phyloP scores from a whole-genome alignment of 2,888 invertebrate species.

The Leptogaster cylindrica region DNA sequence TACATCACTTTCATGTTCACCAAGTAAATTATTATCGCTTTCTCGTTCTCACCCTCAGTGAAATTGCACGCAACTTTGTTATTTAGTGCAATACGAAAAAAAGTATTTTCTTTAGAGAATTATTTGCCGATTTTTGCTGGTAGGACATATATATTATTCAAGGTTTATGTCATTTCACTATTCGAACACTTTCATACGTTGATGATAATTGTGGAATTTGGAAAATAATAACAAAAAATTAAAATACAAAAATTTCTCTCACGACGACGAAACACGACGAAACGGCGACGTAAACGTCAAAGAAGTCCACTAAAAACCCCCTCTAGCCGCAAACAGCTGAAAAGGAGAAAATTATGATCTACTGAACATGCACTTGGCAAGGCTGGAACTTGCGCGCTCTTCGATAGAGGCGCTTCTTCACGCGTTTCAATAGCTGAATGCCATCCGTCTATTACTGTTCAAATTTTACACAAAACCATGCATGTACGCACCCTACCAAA shows the following conservation, averaged over 20 bases:
- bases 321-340: too few relatives aligned
- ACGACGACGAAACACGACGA: constrained; percentile 39
- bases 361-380: too few relatives aligned
- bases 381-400: too few relatives aligned
- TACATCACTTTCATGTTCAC: constrained; percentile 4
- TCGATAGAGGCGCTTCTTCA: too few relatives aligned
- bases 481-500: background rate
- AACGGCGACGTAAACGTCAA: constrained; percentile 30
- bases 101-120: constrained; percentile 27
- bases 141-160: too few relatives aligned
- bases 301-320: too few relatives aligned
- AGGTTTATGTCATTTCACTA: too few relatives aligned
- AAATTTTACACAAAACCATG: background rate
- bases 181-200: background rate
- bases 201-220: background rate
- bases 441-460: too few relatives aligned
- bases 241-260: constrained; percentile 39
- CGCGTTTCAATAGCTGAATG: too few relatives aligned
- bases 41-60: constrained; percentile 15
- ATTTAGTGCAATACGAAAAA: constrained; percentile 35
- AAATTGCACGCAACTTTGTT: constrained; percentile 39
- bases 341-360: too few relatives aligned
- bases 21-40: background rate
- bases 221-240: constrained; percentile 28
- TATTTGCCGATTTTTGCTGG: too few relatives aligned